Base-by-base conservation (phyloP, 1,140 invertebrate species). In the Calephelis virginiensis region DNA sequence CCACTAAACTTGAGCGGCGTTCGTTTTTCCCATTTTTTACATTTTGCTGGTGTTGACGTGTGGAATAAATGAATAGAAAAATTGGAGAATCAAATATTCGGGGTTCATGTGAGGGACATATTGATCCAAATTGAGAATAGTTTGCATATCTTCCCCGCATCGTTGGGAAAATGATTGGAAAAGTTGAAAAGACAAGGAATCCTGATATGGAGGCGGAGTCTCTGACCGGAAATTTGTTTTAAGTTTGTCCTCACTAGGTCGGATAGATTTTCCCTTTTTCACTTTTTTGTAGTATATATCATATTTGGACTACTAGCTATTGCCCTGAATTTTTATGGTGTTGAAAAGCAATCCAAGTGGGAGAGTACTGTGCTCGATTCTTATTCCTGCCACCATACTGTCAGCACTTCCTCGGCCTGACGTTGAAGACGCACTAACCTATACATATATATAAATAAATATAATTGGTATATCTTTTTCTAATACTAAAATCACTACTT, bases 91-190 rank as follows among this genome's bases (percentile, higher is more conserved):
- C 53, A 56, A 56, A 56, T 56, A 56, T 56, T 56, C 53, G 10
- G 53, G 53, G 53, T 56, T 56, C 53, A 56, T 56, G 53, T 37
- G 17, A 56, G 50, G 50, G 50, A 56, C 53, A 56, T 56, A 56
- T 56, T 17, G 53, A 56, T 56, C 53, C 53, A 56, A 56, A 56
- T 56, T 56, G 53, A 37, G 53, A 56, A 56, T 56, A 56, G 17
- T 56, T 17, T 56, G 53, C 53, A 56, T 56, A 56, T 56, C 53
- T 56, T 56, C 28, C 49, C 28, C 53, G 17, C 28, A 56, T 59
- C 37, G 56, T 59, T 59, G 37, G 56, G 56, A 28, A 59, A 59
- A 59, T 59, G 56, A 59, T 59, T 59, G 56, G 37, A 59, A 59
- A 59, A 59, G 56, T 59, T 59, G 11, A 28, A 59, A 59, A 59